Conservation (phyloP, 2,888 invertebrate species). For the Dicranocentrus wangi region DNA sequence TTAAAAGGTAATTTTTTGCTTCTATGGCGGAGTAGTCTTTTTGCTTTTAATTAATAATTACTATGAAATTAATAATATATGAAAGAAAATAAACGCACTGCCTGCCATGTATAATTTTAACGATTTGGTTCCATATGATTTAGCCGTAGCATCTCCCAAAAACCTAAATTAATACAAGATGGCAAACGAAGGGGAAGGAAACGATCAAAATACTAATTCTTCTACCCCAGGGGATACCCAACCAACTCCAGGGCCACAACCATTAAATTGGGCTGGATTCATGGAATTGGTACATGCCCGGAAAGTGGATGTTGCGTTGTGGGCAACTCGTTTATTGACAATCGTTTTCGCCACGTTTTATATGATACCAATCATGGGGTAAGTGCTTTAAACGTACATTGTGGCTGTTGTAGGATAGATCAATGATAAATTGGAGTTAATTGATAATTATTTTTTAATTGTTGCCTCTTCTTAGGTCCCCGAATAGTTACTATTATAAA, state of each 20-base stretch:
- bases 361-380: constrained; percentile 92
- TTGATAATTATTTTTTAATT: background rate
- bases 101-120: too few species aligned
- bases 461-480: constrained; percentile 77
- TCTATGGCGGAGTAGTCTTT: too few species aligned
- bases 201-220: background rate
- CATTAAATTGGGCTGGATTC: constrained; percentile 66
- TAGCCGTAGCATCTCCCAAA: too few species aligned
- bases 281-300: constrained; percentile 79
- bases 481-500: constrained; percentile 90
- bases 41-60: too few species aligned
- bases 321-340: constrained; percentile 89
- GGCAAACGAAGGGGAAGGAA: constrained; percentile 36
- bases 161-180: constrained; percentile 18
- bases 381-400: too few species aligned
- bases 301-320: constrained; percentile 90
- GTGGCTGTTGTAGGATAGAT: too few species aligned
- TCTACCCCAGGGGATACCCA: constrained; percentile 21
- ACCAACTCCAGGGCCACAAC: constrained; percentile 44
- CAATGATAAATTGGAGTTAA: too few species aligned
- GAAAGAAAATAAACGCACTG: too few species aligned
- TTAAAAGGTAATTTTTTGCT: too few species aligned
- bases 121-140: too few species aligned
- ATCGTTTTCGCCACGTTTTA: constrained; percentile 89
- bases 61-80: too few species aligned